These are phyloP conservation scores for Prunella himalayana DNA, from an alignment of 2,113 vertebrate genomes.

Conservation along the genomic window DNA sequence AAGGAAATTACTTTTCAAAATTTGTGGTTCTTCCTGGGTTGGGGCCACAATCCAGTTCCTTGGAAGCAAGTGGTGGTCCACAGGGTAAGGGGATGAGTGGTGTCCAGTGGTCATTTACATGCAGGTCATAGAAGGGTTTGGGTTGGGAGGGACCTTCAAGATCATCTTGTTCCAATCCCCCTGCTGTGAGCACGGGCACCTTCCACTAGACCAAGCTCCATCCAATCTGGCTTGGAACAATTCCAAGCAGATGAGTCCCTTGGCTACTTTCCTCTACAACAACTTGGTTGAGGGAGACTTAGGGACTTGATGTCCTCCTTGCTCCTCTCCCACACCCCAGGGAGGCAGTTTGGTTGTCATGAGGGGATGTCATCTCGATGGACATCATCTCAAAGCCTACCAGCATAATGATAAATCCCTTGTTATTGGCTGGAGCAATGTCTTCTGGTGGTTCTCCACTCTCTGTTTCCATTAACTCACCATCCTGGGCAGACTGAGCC, in stretches of 20 bases:
- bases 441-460: background rate
- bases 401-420: background rate
- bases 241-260: background rate
- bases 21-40: background rate
- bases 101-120: background rate
- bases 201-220: background rate
- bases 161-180: background rate
- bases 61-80: background rate
- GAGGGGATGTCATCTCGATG: accelerated
- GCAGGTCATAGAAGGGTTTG: background rate
- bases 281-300: background rate
- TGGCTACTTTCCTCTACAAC: background rate
- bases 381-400: background rate
- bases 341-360: background rate
- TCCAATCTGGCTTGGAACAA: background rate
- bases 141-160: background rate
- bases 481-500: background rate
- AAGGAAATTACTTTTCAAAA: background rate
- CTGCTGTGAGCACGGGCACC: background rate
- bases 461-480: background rate
- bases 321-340: background rate
- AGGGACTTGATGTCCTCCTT: background rate
- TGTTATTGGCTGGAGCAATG: background rate
- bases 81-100: background rate
- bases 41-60: background rate